Conservation (phyloP, 2,888 invertebrate species). For the Chalcis sispes region DNA sequence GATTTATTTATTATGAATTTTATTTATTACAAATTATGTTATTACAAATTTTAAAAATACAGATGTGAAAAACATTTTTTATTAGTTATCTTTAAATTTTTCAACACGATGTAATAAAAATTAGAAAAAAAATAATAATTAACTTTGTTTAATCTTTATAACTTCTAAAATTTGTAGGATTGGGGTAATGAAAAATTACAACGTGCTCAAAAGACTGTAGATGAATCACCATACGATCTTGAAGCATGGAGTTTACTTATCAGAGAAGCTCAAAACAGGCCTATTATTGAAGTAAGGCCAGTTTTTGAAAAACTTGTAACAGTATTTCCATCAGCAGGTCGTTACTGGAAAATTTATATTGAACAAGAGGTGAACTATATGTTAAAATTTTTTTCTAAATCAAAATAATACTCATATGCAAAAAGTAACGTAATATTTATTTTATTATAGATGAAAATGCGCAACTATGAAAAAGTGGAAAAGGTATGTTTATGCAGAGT, state of each 20-base stretch:
- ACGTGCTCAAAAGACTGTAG: constrained; percentile 89
- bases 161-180: constrained; percentile 78
- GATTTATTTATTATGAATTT: too few relatives aligned
- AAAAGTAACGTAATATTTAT: constrained; percentile 38
- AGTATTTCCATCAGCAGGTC: constrained; percentile 96
- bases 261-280: constrained; percentile 92
- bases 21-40: too few relatives aligned
- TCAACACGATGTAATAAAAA: neutral
- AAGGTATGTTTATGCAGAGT: constrained; percentile 84
- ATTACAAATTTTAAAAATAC: too few relatives aligned
- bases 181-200: constrained; percentile 92
- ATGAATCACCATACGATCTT: constrained; percentile 93
- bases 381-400: neutral
- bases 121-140: neutral
- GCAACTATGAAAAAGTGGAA: constrained; percentile 99
- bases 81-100: neutral
- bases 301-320: constrained; percentile 96
- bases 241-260: constrained; percentile 99
- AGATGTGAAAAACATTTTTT: neutral
- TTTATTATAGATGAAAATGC: constrained; percentile 92
- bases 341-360: constrained; percentile 99
- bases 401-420: neutral
- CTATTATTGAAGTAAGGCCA: constrained; percentile 91
- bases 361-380: constrained; percentile 89
- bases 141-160: neutral